A percentile compares a stretch with the other conserved stretches of the same genome.
phyloP scores from a whole-genome alignment of 1,140 invertebrate species.

The Drosophila tropicalis region DNA sequence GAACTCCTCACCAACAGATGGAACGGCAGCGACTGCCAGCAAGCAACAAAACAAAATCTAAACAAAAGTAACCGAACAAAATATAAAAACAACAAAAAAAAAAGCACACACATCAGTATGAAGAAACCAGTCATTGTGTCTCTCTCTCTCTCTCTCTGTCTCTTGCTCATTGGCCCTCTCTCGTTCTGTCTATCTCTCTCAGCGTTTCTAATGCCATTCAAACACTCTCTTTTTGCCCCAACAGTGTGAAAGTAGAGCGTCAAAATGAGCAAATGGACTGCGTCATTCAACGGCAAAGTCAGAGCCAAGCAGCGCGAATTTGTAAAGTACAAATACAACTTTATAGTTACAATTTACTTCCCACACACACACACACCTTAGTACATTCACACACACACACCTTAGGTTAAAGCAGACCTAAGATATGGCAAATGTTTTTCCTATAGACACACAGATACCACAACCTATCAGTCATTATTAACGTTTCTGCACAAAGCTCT shows the following conservation, averaged over 20 bases:
- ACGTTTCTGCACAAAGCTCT: background rate
- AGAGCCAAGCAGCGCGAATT: conserved; percentile 33
- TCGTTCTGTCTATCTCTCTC: conserved; percentile 21
- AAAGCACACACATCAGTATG: background rate
- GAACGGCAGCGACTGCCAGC: conserved; percentile 46
- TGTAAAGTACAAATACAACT: conserved; percentile 46
- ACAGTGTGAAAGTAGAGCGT: conserved; percentile 67
- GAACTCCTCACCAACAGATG: conserved; percentile 65
- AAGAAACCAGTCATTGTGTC: conserved; percentile 26
- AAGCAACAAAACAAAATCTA: conserved; percentile 62
- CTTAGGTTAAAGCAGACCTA: background rate
- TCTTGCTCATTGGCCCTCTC: conserved; percentile 21
- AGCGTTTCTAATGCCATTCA: conserved; percentile 1
- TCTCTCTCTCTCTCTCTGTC: conserved; percentile 28
- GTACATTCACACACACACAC: background rate
- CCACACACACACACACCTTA: conserved; percentile 13
- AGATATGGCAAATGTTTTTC: conserved; percentile 14
- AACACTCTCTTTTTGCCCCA: conserved; percentile 9
- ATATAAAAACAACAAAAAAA: conserved; percentile 23
- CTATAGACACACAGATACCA: conserved; percentile 10
- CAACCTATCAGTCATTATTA: conserved; percentile 1
- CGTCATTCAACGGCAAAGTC: conserved; percentile 34
- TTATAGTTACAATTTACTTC: conserved; percentile 34
- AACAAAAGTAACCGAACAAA: conserved; percentile 54
- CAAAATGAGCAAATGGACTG: conserved; percentile 30